Evolutionary conservation across 2,113 vertebrate genomes (phyloP), one percentile per base, ranked within the genome.

Genomic region (Diadophis punctatus): DNA sequence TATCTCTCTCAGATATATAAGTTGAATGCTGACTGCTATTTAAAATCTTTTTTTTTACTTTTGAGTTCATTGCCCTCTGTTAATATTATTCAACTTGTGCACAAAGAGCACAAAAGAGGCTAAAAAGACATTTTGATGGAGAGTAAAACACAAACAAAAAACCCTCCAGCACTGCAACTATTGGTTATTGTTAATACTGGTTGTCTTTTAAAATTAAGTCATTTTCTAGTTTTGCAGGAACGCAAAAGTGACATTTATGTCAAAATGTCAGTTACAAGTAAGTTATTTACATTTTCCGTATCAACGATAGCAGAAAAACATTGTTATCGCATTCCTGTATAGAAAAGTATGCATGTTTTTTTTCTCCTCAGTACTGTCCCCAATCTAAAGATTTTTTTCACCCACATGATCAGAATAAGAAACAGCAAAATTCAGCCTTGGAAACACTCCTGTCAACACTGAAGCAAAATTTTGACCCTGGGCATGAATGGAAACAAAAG

Each of bases 231-330:
- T 68, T 74, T 87, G 48, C 58, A 88, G 43, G 68, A 39, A 14
- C 14, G 4, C 46, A 87, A 63, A 87, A n/a, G 43, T 91, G 90
- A 91, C 80, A 91, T 91, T 91, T 91, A 63, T 52, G 52, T 91
- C 90, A 91, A 91, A 91, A 91, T 63, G 85, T 63, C 85, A 74
- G 56, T 92, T 92, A 30, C n/a, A 88, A 52, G 30, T 39, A 49
- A 91, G 60, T 27, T 68, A 46, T 88, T 87, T 68, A 74, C 22
- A 53, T 92, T 88, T 49, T 34, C 51, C 87, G 7, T 52, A 39
- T 91, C 90, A 63, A 46, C 39, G 56, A 52, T 48, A 90, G 1
- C 43, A 91, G 49, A 22, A 91, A 51, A 68, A 60, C 34, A 80
- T 60, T 39, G 18, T 22, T 86, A 58, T 84, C 27, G 4, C 43